Conservation (phyloP, 2,797 vertebrate species). For the Sebastes melanostomus region DNA sequence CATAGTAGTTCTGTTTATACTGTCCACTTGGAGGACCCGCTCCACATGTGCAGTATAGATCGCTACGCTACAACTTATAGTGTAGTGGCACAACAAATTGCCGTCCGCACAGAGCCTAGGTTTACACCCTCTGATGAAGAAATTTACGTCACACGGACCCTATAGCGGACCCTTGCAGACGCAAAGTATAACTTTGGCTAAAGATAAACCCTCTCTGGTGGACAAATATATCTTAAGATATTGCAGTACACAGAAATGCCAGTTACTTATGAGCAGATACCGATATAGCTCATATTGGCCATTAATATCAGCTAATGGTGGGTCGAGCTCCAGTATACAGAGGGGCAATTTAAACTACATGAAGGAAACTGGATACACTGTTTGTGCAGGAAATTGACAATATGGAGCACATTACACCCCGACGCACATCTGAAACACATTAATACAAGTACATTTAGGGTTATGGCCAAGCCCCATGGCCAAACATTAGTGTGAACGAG, state of each 20-base stretch:
- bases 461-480: slow-evolving; percentile 31
- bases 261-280: neutral
- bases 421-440: slow-evolving; percentile 48
- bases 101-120: no score
- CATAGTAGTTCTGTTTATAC: no score
- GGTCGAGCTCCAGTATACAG: neutral
- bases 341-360: neutral
- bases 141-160: no score
- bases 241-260: neutral
- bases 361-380: slow-evolving; percentile 10
- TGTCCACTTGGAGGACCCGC: no score
- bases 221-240: neutral
- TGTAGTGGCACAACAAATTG: no score
- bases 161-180: no score
- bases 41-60: no score
- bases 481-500: slow-evolving; percentile 41
- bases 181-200: no score
- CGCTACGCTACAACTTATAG: rapidly evolving
- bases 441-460: slow-evolving; percentile 47
- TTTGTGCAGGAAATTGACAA: slow-evolving; percentile 43
- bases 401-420: slow-evolving; percentile 54
- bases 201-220: neutral
- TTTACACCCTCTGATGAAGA: no score
- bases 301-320: neutral
- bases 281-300: neutral